phyloP scores from a whole-genome alignment of 1,140 invertebrate genomes.

The Andricus grossulariae region DNA sequence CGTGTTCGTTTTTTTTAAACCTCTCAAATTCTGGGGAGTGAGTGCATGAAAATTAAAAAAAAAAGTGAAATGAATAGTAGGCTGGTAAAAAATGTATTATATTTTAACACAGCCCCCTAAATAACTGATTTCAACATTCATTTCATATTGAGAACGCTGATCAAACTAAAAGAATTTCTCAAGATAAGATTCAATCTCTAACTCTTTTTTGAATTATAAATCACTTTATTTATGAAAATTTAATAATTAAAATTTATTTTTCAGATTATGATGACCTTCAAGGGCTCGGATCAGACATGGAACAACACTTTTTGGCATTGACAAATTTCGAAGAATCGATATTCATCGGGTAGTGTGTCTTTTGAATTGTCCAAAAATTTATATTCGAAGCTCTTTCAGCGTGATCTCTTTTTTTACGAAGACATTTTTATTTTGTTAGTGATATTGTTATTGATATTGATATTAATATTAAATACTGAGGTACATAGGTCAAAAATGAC shows the following conservation, averaged over 20 bases:
- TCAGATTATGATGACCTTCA: conserved; percentile 68
- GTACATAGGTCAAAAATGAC: conserved; percentile 1
- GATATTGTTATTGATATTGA: conserved; percentile 3
- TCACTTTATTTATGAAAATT: conserved; percentile 6
- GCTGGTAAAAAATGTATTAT: too few relatives aligned
- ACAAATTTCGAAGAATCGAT: conserved; percentile 69
- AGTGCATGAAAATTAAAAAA: too few relatives aligned
- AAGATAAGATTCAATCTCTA: too few relatives aligned
- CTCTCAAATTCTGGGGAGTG: too few relatives aligned
- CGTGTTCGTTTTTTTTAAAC: too few relatives aligned
- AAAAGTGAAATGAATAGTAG: too few relatives aligned
- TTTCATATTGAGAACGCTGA: too few relatives aligned
- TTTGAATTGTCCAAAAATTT: conserved; percentile 20
- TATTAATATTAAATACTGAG: conserved; percentile 6
- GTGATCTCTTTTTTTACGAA: conserved; percentile 34
- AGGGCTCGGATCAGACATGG: conserved; percentile 71
- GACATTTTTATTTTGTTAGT: conserved; percentile 7
- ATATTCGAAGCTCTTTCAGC: conserved; percentile 29
- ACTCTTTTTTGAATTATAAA: too few relatives aligned
- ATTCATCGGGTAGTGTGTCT: conserved; percentile 62
- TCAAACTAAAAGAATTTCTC: too few relatives aligned
- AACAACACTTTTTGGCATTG: conserved; percentile 72
- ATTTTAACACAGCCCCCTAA: too few relatives aligned
- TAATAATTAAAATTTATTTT: conserved; percentile 32
- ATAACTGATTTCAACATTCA: too few relatives aligned